Evolutionary conservation across 2,888 invertebrate genomes (phyloP), one percentile per base, ranked within the genome.

Genomic region (Sabatieria punctata): DNA sequence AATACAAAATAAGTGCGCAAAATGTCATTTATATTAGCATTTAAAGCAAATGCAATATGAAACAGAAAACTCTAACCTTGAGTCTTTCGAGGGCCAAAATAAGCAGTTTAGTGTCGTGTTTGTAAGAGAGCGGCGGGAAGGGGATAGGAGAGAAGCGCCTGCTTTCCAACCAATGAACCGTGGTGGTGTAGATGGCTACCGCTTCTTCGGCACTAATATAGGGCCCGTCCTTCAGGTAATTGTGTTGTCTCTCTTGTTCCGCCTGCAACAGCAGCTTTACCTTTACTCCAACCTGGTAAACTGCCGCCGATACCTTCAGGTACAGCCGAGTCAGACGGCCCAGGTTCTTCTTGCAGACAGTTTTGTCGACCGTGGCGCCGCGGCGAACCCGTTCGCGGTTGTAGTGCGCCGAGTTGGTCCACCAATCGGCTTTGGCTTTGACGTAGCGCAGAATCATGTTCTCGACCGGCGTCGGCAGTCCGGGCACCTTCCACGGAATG

Each of bases 391-490:
- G 76, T 70, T 99, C 97, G 37, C 97, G 77, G 71, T 99, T 99
- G 70, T 99, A 99, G 68, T 99, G 97, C 1, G 97, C 95, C 0
- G 97, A 97, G 69, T 97, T 99, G 0, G 97, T 99, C 97, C 97
- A 99, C 97, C 97, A 99, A 69, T 99, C 97, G 0, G 97, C 97
- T 67, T 99, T 99, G 81, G 97, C 95, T 70, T 97, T 97, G 13
- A 99, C 97, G 69, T 95, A 99, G 30, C 97, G 78, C 49, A 99
- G 76, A 58, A 99, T 97, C 97, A 99, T 99, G 71, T 97, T 99
- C 72, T 99, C 97, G 53, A 99, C 95, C 0, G 97, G 97, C 26
- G 89, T 95, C 0, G 97, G 97, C 4, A 99, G 72, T 2, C 95
- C 97, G 1, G 97, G 97, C 2, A 95, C 88, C 77, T 99, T 99